phyloP scores from a whole-genome alignment of 2,113 vertebrate species.

The Tachysurus fulvidraco region DNA sequence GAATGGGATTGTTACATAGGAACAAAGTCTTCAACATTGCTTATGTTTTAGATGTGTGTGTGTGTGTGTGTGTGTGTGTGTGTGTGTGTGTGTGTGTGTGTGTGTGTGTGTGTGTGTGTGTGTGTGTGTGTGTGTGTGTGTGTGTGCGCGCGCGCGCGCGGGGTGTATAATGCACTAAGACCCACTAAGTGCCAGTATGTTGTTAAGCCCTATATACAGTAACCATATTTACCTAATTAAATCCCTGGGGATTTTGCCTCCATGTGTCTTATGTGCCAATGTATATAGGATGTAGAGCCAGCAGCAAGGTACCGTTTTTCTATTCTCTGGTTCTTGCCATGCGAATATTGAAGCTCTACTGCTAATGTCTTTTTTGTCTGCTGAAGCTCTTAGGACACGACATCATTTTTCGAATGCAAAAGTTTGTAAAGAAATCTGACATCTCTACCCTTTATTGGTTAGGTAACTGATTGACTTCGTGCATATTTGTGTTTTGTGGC shows the following conservation, averaged over 20 bases:
- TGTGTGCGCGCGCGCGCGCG: too few relatives aligned
- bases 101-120: too few relatives aligned
- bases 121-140: too few relatives aligned
- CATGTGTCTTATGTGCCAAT: not conserved
- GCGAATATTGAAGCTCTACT: not conserved
- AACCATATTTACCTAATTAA: not conserved
- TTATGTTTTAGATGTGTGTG: conserved; percentile 18
- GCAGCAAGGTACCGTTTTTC: not conserved
- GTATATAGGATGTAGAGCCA: not conserved
- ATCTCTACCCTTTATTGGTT: not conserved
- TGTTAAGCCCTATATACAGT: not conserved
- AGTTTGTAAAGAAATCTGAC: not conserved
- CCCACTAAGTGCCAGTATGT: not conserved
- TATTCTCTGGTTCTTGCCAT: not conserved
- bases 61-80: too few relatives aligned
- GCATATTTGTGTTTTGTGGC: not conserved
- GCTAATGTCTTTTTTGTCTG: not conserved
- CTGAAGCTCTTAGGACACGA: not conserved
- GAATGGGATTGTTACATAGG: conserved; percentile 15
- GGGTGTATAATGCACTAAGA: not conserved
- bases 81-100: too few relatives aligned
- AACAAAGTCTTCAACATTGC: conserved; percentile 26
- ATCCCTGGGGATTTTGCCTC: not conserved
- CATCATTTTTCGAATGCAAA: not conserved
- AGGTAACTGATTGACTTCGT: not conserved